Percentiles rank a stretch among this genome's conserved stretches.
Conservation (phyloP, 1,140 invertebrate species). For the Plutomurus gul region DNA sequence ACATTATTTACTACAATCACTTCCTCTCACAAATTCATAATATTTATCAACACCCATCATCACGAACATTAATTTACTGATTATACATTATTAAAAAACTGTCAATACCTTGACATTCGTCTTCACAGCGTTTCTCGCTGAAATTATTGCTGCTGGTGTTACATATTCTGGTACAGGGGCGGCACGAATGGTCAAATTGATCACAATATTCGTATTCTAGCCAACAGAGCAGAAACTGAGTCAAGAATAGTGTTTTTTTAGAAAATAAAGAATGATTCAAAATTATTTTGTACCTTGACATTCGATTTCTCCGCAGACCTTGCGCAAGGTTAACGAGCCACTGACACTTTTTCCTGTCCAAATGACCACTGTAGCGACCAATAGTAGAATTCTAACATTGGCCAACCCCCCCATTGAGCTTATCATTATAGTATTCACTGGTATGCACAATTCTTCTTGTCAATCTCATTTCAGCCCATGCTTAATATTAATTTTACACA, state of each 20-base stretch:
- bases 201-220: not conserved
- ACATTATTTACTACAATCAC: not conserved
- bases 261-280: not conserved
- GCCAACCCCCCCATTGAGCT: too few species aligned
- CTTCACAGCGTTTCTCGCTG: not conserved
- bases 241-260: not conserved
- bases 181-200: not conserved
- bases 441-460: too few species aligned
- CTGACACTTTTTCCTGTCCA: not conserved
- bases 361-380: not conserved
- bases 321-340: not conserved
- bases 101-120: conserved; percentile 35
- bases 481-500: too few species aligned
- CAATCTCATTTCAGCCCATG: too few species aligned
- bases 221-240: not conserved
- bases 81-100: not conserved
- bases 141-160: conserved; percentile 12
- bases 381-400: not conserved
- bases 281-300: not conserved
- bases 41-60: not conserved
- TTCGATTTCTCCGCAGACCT: not conserved
- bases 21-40: not conserved
- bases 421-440: too few species aligned
- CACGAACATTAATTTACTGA: not conserved
- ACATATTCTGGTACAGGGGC: conserved; percentile 1